Base-by-base conservation (phyloP, 2,113 vertebrate species). In the Seriola aureovittata region DNA sequence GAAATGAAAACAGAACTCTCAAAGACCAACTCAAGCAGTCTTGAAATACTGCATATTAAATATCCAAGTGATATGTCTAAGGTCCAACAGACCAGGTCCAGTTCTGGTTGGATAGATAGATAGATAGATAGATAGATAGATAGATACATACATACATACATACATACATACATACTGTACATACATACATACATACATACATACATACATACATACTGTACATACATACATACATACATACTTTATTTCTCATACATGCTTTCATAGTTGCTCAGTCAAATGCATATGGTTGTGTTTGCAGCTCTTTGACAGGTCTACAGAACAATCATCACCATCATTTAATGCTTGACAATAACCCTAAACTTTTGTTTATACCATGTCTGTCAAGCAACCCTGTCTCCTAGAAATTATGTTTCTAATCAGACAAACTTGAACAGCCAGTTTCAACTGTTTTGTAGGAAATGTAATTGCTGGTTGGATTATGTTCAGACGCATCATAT, bases 271-370 rank as follows among this genome's bases (percentile, higher is more conserved):
- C 23, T 82, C 59, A 78, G 52, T 66, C 12, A 17, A 23, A 66
- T 57, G 46, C 36, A 21, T 62, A 14, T 13, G 6, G 42, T 46
- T 55, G 44, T 78, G 48, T 76, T 81, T 63, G 52, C 21, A 80
- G 62, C 25, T 38, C 60, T n/a, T 42, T 74, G 75, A 74, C 73
- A 77, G 42, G 38, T 54, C 16, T 54, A 50, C 25, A 65, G 9
- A 57, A 69, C 44, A 66, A 36, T 65, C 17, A 54, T 52, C 42
- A 38, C 12, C 21, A 59, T 82, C 57, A 54, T 55, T 80, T 21
- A 50, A 23, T 25, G 9, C 36, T 71, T 60, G 34, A n/a, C 77
- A 71, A 34, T 54, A 21, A 70, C 62, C 48, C 23, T 42, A 14
- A 70, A 60, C 69, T 19, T 44, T n/a, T 74, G 23, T 72, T 3